Evolutionary conservation across 2,888 invertebrate species (phyloP).

Genomic region (Homarus gammarus): DNA sequence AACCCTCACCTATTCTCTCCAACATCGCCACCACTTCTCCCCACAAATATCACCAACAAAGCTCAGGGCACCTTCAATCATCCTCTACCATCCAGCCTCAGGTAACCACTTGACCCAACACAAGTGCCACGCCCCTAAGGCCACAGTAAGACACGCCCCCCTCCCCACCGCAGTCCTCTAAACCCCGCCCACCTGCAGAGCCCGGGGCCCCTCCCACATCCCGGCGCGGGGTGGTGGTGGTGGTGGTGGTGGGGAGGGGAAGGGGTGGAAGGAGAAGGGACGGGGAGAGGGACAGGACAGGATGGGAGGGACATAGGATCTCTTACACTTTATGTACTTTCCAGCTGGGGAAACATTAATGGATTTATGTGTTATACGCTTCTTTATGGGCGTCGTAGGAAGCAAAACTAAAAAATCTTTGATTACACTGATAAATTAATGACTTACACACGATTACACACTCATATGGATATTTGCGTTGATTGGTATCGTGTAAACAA

Average conservation of each 20-base stretch:
- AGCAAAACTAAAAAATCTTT: neutral
- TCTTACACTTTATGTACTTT: neutral
- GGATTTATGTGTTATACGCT: neutral
- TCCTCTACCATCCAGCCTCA: neutral
- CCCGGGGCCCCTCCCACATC: conserved; percentile 42
- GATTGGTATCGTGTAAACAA: no score
- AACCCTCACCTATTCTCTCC: conserved; percentile 3
- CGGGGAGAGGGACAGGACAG: neutral
- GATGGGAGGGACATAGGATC: neutral
- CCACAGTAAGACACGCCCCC: conserved; percentile 53
- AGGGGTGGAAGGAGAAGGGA: neutral
- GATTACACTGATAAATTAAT: no score
- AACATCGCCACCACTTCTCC: conserved; percentile 5
- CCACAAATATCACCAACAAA: neutral
- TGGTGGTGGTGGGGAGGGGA: neutral
- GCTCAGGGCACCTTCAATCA: neutral
- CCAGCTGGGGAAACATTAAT: neutral
- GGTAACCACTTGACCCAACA: conserved; percentile 38
- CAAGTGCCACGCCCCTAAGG: conserved; percentile 34
- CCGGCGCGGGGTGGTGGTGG: conserved; percentile 17
- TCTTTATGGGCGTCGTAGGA: neutral
- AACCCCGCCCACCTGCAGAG: conserved; percentile 64
- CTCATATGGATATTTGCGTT: no score
- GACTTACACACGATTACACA: no score
- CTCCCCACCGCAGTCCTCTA: conserved; percentile 55